Percentiles rank a stretch among this genome's conserved stretches.
Conservation (phyloP, 2,797 vertebrate genomes). For the Darevskia nairensis region DNA sequence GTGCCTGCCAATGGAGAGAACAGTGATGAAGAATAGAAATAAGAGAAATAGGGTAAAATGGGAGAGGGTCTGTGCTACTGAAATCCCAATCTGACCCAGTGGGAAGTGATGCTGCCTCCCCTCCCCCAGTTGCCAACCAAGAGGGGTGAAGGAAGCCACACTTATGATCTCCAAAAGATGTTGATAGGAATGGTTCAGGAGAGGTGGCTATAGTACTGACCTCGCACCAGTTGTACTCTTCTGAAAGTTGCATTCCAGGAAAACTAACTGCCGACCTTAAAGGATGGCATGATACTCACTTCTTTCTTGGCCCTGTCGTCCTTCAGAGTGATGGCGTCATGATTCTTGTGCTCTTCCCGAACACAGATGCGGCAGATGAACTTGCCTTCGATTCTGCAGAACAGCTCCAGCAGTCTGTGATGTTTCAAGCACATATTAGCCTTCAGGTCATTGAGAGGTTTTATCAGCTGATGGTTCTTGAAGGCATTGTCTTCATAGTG, state of each 20-base stretch:
- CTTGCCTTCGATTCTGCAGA: slow-evolving; percentile 84
- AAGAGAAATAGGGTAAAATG: not conserved
- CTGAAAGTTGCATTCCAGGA: not conserved
- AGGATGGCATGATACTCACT: slow-evolving; percentile 69
- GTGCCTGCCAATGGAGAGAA: not conserved
- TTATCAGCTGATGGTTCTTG: slow-evolving; percentile 83
- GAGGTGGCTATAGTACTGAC: not conserved
- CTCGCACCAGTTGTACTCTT: not conserved
- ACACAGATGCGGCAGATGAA: slow-evolving; percentile 83
- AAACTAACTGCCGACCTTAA: not conserved
- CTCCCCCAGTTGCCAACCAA: not conserved
- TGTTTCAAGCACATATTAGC: slow-evolving; percentile 83
- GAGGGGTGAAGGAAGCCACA: not conserved
- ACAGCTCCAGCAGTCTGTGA: slow-evolving; percentile 81
- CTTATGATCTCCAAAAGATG: not conserved
- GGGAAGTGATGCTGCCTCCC: not conserved
- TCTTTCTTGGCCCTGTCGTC: slow-evolving; percentile 80
- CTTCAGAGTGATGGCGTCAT: slow-evolving; percentile 80
- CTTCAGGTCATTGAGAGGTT: slow-evolving; percentile 83
- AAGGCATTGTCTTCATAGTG: slow-evolving; percentile 83
- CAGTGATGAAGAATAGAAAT: not conserved
- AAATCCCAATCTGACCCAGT: not conserved
- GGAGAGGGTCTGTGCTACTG: not conserved
- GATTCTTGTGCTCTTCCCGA: slow-evolving; percentile 81
- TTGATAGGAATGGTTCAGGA: not conserved